phyloP scores from a whole-genome alignment of 2,888 invertebrate genomes.

The Barypeithes pellucidus region DNA sequence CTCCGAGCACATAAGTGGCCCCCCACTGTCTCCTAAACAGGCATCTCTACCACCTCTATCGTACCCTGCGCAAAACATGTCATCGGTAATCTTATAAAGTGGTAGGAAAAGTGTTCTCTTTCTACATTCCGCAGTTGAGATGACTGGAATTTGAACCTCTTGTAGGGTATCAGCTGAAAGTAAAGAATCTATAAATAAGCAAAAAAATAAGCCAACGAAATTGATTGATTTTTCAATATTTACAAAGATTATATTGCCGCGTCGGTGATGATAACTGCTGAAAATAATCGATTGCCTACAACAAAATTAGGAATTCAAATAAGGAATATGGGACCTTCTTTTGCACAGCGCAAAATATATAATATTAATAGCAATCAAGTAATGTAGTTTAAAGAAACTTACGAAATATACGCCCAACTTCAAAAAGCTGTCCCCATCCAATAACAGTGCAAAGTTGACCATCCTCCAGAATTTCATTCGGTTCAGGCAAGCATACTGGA shows the following conservation, averaged over 20 bases:
- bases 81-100: slow-evolving; percentile 83
- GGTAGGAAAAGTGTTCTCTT: slow-evolving; percentile 83
- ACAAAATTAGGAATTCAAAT: no score
- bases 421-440: slow-evolving; percentile 88
- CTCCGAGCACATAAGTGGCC: slow-evolving; percentile 86
- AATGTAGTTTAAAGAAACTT: no score
- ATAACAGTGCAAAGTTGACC: slow-evolving; percentile 84
- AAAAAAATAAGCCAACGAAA: not conserved
- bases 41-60: slow-evolving; percentile 87
- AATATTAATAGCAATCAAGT: no score
- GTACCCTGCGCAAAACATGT: slow-evolving; percentile 88
- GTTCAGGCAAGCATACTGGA: slow-evolving; percentile 79
- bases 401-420: slow-evolving; percentile 87
- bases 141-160: slow-evolving; percentile 86
- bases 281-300: no score
- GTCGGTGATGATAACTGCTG: no score
- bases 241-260: no score
- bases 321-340: no score
- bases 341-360: no score
- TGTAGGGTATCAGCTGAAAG: slow-evolving; percentile 84
- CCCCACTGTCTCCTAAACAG: slow-evolving; percentile 86
- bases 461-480: slow-evolving; percentile 75
- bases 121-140: slow-evolving; percentile 84
- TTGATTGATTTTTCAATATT: no score
- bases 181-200: slow-evolving; percentile 12